Evolutionary conservation across 2,113 vertebrate species (phyloP).

Genomic region (Calyptommatus sinebrachiatus): DNA sequence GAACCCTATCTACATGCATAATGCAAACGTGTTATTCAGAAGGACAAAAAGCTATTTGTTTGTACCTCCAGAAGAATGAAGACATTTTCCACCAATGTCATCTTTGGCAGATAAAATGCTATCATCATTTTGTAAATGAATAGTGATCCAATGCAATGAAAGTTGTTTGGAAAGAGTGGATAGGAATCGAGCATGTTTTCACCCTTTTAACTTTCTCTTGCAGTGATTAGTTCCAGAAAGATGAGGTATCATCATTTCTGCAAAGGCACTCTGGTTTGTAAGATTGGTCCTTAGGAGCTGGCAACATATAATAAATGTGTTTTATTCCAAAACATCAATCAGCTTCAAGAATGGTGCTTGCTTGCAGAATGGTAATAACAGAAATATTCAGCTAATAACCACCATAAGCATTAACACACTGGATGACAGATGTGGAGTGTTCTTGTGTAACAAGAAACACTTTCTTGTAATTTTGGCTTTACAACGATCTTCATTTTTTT

Average conservation of each 20-base stretch:
- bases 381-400: conserved; percentile 65
- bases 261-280: conserved; percentile 56
- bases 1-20: not conserved
- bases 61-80: conserved; percentile 22
- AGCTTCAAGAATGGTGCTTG: conserved; percentile 67
- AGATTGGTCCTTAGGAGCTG: conserved; percentile 62
- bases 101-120: conserved; percentile 61
- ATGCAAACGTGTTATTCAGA: conserved; percentile 14
- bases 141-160: conserved; percentile 54
- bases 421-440: conserved; percentile 45
- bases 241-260: conserved; percentile 70
- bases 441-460: conserved; percentile 47
- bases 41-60: conserved; percentile 25
- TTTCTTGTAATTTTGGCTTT: conserved; percentile 65
- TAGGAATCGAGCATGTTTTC: conserved; percentile 58
- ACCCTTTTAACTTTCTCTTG: conserved; percentile 63
- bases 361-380: conserved; percentile 64
- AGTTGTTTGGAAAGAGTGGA: conserved; percentile 39
- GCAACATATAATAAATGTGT: conserved; percentile 68
- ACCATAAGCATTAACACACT: conserved; percentile 54
- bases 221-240: conserved; percentile 69
- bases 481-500: conserved; percentile 61
- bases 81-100: conserved; percentile 48
- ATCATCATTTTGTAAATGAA: conserved; percentile 59
- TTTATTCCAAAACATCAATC: conserved; percentile 73